Conservation (phyloP, 2,888 invertebrate species). For the Tipula helvola region DNA sequence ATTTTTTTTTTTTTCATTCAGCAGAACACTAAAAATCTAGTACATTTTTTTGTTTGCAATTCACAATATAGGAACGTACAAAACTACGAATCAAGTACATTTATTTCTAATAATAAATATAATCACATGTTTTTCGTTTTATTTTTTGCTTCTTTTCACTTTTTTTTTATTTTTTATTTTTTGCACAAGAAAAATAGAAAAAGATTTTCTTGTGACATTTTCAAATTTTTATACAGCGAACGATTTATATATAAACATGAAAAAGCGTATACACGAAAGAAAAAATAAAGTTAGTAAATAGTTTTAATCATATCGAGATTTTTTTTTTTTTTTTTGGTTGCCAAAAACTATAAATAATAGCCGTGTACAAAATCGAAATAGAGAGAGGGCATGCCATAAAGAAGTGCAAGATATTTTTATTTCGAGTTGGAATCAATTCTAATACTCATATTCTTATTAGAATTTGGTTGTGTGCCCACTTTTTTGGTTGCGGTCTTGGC, state of each 20-base stretch:
- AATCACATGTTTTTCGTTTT: background rate
- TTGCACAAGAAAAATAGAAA: background rate
- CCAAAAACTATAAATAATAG: background rate
- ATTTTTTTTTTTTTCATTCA: background rate
- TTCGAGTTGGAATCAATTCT: background rate
- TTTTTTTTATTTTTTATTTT: background rate
- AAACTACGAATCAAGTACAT: background rate
- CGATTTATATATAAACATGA: background rate
- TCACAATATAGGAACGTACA: background rate
- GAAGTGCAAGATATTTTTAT: background rate
- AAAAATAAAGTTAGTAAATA: background rate
- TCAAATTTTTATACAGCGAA: background rate
- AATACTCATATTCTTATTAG: background rate
- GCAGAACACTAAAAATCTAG: background rate
- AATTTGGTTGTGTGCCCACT: background rate
- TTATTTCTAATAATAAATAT: background rate
- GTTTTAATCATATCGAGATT: background rate
- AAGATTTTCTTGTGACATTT: background rate
- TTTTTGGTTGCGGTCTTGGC: background rate
- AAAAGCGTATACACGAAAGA: background rate
- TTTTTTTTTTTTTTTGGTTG: background rate
- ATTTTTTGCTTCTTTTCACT: background rate
- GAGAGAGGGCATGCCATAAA: background rate
- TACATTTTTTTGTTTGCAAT: background rate
- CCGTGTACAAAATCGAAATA: background rate